phyloP scores from a whole-genome alignment of 1,140 invertebrate genomes.

The Drosophila trapezifrons region DNA sequence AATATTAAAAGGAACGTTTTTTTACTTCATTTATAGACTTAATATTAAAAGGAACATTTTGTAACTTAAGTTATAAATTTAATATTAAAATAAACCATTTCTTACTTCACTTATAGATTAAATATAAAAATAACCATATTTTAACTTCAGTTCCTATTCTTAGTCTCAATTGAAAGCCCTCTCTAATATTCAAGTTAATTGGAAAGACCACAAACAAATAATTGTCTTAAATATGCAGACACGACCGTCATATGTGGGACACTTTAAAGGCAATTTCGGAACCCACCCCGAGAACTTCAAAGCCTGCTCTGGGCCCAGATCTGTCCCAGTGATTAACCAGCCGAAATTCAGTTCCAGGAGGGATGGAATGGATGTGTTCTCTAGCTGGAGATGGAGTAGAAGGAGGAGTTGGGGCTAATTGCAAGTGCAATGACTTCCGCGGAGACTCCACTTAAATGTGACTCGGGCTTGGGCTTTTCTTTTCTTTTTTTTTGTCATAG shows the following conservation, averaged over 20 bases:
- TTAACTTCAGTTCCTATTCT: background rate
- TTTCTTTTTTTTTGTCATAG: conserved; percentile 47
- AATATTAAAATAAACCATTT: too few relatives aligned
- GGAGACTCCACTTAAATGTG: conserved; percentile 62
- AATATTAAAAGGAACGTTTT: too few relatives aligned
- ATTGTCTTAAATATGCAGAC: background rate
- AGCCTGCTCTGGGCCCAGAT: conserved; percentile 5
- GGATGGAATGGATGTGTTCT: background rate
- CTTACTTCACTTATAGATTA: too few relatives aligned
- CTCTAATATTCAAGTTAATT: too few relatives aligned
- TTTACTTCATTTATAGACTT: too few relatives aligned
- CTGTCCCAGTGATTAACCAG: background rate
- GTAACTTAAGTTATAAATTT: too few relatives aligned
- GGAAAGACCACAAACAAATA: background rate
- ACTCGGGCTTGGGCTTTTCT: conserved; percentile 21
- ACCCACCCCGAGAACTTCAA: conserved; percentile 18
- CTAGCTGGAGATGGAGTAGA: background rate
- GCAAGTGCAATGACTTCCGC: conserved; percentile 73
- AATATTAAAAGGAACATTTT: too few relatives aligned
- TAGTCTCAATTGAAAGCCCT: too few relatives aligned
- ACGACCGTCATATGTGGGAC: conserved; percentile 18
- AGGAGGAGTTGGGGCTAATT: conserved; percentile 25
- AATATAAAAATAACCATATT: too few relatives aligned
- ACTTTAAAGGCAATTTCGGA: conserved; percentile 21
- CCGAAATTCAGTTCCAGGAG: background rate